Evolutionary conservation across 2,113 vertebrate genomes (phyloP), one percentile per base, ranked within the genome.

Genomic region (Tupaia tana): DNA sequence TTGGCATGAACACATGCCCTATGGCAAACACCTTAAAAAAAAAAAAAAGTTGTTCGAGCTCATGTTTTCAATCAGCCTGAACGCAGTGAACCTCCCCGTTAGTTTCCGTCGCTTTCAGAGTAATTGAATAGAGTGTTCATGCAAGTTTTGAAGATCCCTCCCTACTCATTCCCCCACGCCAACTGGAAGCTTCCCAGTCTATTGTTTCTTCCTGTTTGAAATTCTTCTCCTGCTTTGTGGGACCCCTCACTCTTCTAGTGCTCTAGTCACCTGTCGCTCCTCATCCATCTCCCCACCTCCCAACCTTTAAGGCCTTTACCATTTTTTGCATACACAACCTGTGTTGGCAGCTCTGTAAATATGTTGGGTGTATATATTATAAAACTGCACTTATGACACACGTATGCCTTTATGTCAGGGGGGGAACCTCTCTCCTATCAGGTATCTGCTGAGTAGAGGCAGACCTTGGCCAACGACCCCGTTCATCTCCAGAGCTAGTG

Each of bases 391-490:
- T 10, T 1, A 52, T 10, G 6, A 3, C 19, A 4, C 27, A 22
- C 18, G 6, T 29, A 0, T 73, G 14, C 43, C 43, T 43, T 43
- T 31, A 0, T 13, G 10, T 27, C 34, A 29, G 54, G 4, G 29
- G 2, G 43, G 1, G 61, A 6, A 63, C 63, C 9, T 0, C 1
- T 64, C 8, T 78, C 61, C 14, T 80, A 4, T n/a, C 1, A 3
- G 4, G 11, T 66, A 5, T 81, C 56, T 87, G 4, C 14, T 80
- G 6, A 25, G 61, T 6, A 86, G 61, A 93, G 16, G 27, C 2
- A 87, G 61, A 75, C 0, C 0, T 54, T 85, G 3, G 1, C 0
- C 24, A 69, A 1, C 5, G 8, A 89, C 2, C 11, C 6, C 67
- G 0, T 89, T 69, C 3, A 24, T 56, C 24, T 89, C 10, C 6